Evolutionary conservation across 2,113 vertebrate species (phyloP), one percentile per base, ranked within the genome.

Genomic region (Setophaga kirtlandii): DNA sequence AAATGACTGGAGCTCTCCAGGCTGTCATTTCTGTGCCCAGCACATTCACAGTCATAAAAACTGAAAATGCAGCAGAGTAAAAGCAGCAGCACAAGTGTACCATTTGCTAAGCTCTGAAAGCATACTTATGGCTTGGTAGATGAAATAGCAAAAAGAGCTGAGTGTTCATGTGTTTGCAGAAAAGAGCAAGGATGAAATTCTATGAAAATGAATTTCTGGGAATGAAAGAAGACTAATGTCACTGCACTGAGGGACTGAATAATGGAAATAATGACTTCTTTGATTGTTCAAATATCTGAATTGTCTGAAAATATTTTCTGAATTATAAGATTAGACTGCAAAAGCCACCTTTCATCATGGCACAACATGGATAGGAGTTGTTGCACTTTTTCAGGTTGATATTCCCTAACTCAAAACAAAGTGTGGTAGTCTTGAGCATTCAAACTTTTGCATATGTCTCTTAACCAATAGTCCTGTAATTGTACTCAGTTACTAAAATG

Each of bases 41-140:
- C 35, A 76, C 67, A 63, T 68, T 92, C 74, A 47, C 60, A 55
- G 23, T 4, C 47, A 1, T 79, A 90, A 90, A 82, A 92, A 50
- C 47, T 63, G 58, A 87, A 95, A 94, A 87, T 74, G 68, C 63
- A 75, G 46, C 68, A 91, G 46, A 78, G 24, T n/a, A 91, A 87
- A 91, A 94, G 60, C 42, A 55, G 35, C 18, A 93, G 47, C 65
- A 59, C 33, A 63, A 85, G 35, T 11, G 33, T 30, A 27, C 39
- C 46, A 19, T 79, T 63, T 85, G 56, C 62, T 71, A 71, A 68
- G 47, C 15, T 62, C 62, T 82, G 55, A 71, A 90, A 82, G 62
- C 3, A 1, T 83, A 59, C 58, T 87, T 79, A 68, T 10, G 22
- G 9, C 44, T 70, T n/a, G 12, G 39, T 55, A 63, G 78, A 39